A percentile compares a stretch with the other conserved stretches of the same genome.
Evolutionary conservation across 2,888 invertebrate species (phyloP).

Genomic region (Calliopum simillimum): DNA sequence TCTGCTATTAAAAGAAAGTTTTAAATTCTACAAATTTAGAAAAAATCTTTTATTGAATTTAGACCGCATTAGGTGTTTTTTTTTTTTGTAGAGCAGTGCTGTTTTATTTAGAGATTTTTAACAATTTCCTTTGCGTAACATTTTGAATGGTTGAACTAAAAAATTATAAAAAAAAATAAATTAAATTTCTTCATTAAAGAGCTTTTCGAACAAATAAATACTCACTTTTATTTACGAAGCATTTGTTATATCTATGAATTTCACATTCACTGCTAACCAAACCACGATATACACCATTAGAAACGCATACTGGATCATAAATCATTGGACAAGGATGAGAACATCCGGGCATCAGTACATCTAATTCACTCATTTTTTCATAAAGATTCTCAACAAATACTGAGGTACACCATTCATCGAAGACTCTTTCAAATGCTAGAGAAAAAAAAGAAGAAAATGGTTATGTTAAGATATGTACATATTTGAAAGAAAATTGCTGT

Average conservation of each 20-base stretch:
- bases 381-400: slow-evolving; percentile 50
- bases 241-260: slow-evolving; percentile 57
- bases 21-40: not conserved
- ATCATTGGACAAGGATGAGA: slow-evolving; percentile 57
- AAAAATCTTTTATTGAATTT: not conserved
- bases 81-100: not conserved
- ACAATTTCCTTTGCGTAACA: slow-evolving; percentile 44
- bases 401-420: slow-evolving; percentile 59
- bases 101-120: not conserved
- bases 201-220: not conserved
- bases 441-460: not conserved
- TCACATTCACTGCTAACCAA: slow-evolving; percentile 54
- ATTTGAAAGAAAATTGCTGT: too few species aligned
- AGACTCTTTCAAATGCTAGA: slow-evolving; percentile 51
- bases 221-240: slow-evolving; percentile 37
- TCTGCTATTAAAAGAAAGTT: too few species aligned
- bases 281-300: slow-evolving; percentile 60
- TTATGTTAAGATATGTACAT: not conserved
- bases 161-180: too few species aligned
- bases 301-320: slow-evolving; percentile 58
- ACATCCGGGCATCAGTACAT: slow-evolving; percentile 50
- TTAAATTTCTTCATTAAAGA: too few species aligned
- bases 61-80: not conserved
- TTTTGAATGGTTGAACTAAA: slow-evolving; percentile 43
- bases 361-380: slow-evolving; percentile 47